Evolutionary conservation across 2,888 invertebrate genomes (phyloP).

Genomic region (Phytoseiulus persimilis): DNA sequence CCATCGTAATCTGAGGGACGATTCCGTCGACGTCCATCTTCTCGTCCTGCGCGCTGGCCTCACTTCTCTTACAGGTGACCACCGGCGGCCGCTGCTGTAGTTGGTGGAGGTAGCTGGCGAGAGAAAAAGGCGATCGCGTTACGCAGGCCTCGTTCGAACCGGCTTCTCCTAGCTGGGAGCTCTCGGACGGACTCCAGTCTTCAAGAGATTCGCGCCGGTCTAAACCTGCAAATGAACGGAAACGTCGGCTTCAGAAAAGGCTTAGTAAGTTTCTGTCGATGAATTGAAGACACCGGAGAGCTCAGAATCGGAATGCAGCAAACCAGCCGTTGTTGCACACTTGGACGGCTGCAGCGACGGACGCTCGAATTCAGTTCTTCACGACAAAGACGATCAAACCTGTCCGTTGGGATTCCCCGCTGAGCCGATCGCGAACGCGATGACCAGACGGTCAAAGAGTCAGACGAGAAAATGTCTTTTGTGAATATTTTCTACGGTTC

Average conservation of each 20-base stretch:
- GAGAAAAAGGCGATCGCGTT: not conserved
- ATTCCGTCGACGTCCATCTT: constrained; percentile 31
- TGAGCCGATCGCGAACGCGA: not conserved
- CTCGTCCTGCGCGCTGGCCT: not conserved
- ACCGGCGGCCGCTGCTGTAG: not conserved
- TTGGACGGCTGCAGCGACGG: not conserved
- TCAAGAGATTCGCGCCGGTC: constrained; percentile 37
- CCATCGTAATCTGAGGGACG: constrained; percentile 35
- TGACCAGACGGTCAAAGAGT: not conserved
- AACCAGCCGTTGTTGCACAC: not conserved
- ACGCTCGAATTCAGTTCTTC: not conserved
- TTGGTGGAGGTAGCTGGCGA: not conserved
- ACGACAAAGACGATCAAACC: not conserved
- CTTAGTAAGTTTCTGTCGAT: too few relatives aligned
- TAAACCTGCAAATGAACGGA: not conserved
- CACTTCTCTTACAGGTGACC: constrained; percentile 8
- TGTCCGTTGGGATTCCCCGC: not conserved
- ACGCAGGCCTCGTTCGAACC: not conserved
- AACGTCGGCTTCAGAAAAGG: not conserved
- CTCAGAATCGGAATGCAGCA: not conserved
- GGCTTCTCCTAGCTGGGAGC: constrained; percentile 15
- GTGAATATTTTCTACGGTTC: not conserved
- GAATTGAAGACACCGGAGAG: not conserved
- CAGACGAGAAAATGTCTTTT: not conserved
- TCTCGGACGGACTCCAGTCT: constrained; percentile 36